Percentiles rank a stretch among this genome's conserved stretches.
Conservation (phyloP, 64 coral and sea anemone genomes). For the Pocillopora damicornis region DNA sequence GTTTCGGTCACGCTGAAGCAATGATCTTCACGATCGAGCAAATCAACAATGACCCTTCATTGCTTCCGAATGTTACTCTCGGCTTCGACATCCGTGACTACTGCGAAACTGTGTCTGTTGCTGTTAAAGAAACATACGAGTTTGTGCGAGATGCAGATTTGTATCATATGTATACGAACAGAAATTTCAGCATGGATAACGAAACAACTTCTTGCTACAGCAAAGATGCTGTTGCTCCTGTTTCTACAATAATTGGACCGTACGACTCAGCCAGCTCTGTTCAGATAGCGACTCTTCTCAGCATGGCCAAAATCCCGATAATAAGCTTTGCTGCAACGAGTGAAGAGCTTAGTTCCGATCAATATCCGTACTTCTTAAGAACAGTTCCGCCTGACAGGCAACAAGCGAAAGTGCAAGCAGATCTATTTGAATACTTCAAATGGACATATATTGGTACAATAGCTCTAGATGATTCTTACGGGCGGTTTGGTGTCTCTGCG, state of each 20-base stretch:
- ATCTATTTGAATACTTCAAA: conserved; percentile 33
- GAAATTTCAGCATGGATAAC: not conserved
- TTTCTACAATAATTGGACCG: conserved; percentile 17
- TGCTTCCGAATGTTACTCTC: conserved; percentile 34
- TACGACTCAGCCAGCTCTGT: conserved; percentile 26
- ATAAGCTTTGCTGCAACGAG: conserved; percentile 35
- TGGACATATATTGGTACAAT: conserved; percentile 34
- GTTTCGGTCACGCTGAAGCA: conserved; percentile 45
- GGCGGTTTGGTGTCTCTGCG: conserved; percentile 17
- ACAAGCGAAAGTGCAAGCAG: conserved; percentile 30
- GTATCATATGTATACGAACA: not conserved
- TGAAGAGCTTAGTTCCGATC: conserved; percentile 22
- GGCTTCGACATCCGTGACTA: conserved; percentile 38
- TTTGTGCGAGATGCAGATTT: conserved; percentile 1
- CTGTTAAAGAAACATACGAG: conserved; percentile 28
- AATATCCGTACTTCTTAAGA: conserved; percentile 16
- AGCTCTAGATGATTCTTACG: conserved; percentile 35
- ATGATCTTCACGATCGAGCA: conserved; percentile 65
- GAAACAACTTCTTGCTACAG: not conserved
- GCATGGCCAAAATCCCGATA: not conserved
- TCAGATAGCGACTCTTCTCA: conserved; percentile 20
- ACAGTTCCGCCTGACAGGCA: conserved; percentile 27
- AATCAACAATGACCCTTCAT: conserved; percentile 49
- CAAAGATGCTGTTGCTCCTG: not conserved
- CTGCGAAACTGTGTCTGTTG: conserved; percentile 16